phyloP scores from a whole-genome alignment of 2,113 vertebrate species.

The Nicator chloris region DNA sequence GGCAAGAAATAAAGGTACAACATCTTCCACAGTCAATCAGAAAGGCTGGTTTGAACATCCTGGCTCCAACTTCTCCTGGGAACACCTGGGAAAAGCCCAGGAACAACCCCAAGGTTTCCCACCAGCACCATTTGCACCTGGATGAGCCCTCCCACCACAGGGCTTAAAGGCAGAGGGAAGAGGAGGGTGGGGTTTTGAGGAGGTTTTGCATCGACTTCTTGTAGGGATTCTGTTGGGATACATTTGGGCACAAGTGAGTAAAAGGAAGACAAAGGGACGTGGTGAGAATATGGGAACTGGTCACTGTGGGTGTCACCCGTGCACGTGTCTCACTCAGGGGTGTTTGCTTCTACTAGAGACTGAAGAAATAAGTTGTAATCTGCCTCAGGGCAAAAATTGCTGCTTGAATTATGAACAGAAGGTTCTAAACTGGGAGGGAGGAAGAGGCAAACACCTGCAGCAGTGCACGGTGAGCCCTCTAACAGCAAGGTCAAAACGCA shows the following conservation, averaged over 20 bases:
- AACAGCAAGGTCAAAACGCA: background rate
- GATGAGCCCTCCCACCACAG: background rate
- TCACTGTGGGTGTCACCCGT: background rate
- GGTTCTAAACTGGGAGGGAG: background rate
- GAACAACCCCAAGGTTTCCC: background rate
- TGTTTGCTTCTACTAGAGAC: fast-evolving
- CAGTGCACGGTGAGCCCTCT: fast-evolving
- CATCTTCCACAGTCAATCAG: background rate
- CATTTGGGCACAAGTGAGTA: fast-evolving
- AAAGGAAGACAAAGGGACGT: background rate
- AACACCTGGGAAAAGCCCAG: background rate
- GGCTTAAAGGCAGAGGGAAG: background rate
- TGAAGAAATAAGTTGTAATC: background rate
- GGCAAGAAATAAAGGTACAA: background rate
- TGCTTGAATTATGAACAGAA: background rate
- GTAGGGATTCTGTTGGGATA: fast-evolving
- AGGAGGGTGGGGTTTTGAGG: fast-evolving
- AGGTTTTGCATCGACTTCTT: fast-evolving
- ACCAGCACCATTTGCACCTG: background rate
- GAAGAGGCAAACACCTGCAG: background rate
- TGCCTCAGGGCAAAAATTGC: background rate
- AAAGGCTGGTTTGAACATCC: background rate
- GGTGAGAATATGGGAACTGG: background rate
- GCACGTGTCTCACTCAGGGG: background rate
- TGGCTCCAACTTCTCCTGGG: background rate